Percentiles rank a stretch among this genome's conserved stretches.
Evolutionary conservation across 35 echinoderm and acorn worm species (phyloP).

Genomic region (Amphiura filiformis): DNA sequence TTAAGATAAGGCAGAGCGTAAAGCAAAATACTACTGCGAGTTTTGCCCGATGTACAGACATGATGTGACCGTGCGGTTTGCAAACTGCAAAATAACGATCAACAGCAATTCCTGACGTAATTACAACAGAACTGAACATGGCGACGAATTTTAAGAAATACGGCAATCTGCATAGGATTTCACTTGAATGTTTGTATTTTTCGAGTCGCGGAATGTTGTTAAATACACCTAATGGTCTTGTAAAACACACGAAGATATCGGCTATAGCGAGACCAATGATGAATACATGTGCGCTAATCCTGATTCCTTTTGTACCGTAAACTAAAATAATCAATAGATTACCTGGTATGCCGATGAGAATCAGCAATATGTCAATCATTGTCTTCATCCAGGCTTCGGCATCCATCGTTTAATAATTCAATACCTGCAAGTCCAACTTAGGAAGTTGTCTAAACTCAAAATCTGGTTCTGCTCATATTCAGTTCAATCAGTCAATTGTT

Average conservation of each 20-base stretch:
- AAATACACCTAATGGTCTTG: neutral
- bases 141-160: neutral
- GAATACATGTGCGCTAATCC: constrained; percentile 15
- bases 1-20: neutral
- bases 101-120: neutral
- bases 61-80: neutral
- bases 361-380: neutral
- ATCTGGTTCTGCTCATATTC: too few species aligned
- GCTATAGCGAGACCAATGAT: constrained; percentile 14
- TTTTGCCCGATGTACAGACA: neutral
- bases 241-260: constrained; percentile 8
- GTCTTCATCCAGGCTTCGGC: constrained; percentile 2
- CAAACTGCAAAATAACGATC: constrained; percentile 31
- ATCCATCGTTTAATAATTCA: too few species aligned
- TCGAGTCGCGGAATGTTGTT: neutral
- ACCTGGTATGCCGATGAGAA: constrained; percentile 8
- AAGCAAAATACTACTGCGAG: neutral
- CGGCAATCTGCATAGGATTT: constrained; percentile 12
- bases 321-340: constrained; percentile 24
- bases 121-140: constrained; percentile 13
- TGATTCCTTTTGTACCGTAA: constrained; percentile 3
- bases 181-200: neutral
- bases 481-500: too few species aligned
- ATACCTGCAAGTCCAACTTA: too few species aligned
- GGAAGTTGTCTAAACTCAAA: too few species aligned